Percentiles rank a stretch among this genome's conserved stretches.
Conservation (phyloP, 2,888 invertebrate species). For the Leptodirus hochenwartii region DNA sequence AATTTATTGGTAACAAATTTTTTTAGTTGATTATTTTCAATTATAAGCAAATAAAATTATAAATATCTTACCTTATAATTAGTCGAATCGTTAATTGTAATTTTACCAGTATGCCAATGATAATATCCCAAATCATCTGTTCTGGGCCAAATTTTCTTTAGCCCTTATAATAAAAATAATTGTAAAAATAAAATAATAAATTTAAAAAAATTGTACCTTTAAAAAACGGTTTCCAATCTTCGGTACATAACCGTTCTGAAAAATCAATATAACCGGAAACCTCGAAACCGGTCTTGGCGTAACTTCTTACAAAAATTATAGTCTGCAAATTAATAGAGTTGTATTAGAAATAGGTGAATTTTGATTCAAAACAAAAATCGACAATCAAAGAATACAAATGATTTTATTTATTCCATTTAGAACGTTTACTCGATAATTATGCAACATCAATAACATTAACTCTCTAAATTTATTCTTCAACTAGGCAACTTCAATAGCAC, state of each 20-base stretch:
- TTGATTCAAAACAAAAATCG: too few species aligned
- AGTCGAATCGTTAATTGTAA: slow-evolving; percentile 50
- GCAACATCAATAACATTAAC: too few species aligned
- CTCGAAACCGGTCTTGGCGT: slow-evolving; percentile 52
- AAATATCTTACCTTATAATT: slow-evolving; percentile 58
- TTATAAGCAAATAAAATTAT: too few species aligned
- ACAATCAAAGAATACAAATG: too few species aligned
- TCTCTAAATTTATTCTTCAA: too few species aligned
- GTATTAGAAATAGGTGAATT: too few species aligned
- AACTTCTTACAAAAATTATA: slow-evolving; percentile 59
- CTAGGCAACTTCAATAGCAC: too few species aligned
- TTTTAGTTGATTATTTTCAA: too few species aligned
- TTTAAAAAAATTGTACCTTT: slow-evolving; percentile 20
- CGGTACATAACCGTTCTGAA: slow-evolving; percentile 44
- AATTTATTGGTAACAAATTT: too few species aligned
- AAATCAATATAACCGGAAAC: slow-evolving; percentile 78
- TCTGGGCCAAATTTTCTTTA: slow-evolving; percentile 36
- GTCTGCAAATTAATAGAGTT: slow-evolving; percentile 31
- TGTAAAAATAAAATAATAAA: neutral
- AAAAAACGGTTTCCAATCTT: slow-evolving; percentile 66
- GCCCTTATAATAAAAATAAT: slow-evolving; percentile 5
- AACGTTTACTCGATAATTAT: too few species aligned
- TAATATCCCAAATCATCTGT: slow-evolving; percentile 57
- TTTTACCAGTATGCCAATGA: slow-evolving; percentile 56
- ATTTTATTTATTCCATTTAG: too few species aligned